A percentile compares a stretch with the other conserved stretches of the same genome.
phyloP scores from a whole-genome alignment of 2,113 vertebrate genomes.

The Antechinus flavipes region DNA sequence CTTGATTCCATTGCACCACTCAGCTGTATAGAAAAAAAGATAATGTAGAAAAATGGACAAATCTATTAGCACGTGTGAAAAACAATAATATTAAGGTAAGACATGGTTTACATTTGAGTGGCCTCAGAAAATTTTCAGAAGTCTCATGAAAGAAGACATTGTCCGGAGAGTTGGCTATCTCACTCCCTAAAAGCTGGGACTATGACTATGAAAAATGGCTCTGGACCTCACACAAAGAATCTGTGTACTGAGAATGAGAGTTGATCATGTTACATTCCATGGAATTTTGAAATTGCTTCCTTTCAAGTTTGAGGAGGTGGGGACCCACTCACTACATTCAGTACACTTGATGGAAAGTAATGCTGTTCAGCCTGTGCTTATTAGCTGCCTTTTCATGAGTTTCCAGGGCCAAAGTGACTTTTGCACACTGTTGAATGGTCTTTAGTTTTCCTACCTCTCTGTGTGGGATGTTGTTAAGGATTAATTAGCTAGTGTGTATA shows the following conservation, averaged over 20 bases:
- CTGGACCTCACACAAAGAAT: not conserved
- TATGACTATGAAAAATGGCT: not conserved
- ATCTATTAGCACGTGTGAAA: not conserved
- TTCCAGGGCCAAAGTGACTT: constrained; percentile 68
- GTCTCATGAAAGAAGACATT: not conserved
- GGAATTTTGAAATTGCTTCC: not conserved
- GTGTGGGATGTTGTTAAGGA: constrained; percentile 72
- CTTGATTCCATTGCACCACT: not conserved
- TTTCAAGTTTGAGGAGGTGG: constrained; percentile 49
- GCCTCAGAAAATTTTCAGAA: not conserved
- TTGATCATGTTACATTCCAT: not conserved
- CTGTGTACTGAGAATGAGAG: not conserved
- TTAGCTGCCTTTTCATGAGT: constrained; percentile 69
- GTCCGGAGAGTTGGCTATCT: not conserved
- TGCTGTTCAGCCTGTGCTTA: constrained; percentile 58
- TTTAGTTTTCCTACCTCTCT: constrained; percentile 65
- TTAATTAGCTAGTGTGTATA: constrained; percentile 74
- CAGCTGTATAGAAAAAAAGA: not conserved
- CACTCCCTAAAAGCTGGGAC: not conserved
- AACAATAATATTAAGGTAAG: not conserved
- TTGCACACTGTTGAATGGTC: constrained; percentile 72
- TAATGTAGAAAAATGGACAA: not conserved
- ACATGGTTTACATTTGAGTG: not conserved
- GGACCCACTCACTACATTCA: constrained; percentile 51
- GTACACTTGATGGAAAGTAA: constrained; percentile 40